Base-by-base conservation (phyloP, 2,888 invertebrate species). In the Dryomyza anilis region DNA sequence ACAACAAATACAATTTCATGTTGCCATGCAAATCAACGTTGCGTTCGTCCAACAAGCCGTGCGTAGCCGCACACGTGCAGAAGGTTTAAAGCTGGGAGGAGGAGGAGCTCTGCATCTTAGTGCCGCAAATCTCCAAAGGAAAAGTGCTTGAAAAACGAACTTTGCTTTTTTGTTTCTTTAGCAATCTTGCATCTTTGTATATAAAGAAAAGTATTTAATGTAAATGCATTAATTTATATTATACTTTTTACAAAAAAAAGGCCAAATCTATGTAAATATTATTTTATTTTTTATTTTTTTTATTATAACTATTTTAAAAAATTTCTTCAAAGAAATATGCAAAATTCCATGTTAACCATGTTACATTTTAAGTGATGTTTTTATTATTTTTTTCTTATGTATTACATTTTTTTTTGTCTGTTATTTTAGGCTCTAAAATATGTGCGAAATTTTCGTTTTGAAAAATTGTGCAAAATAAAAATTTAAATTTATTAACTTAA, bases 21-120 rank as follows among this genome's bases (percentile, higher is more conserved):
- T 78, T 83, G 78, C 83, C 83, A 79, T 83, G 83, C 71, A 79
- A 82, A 74, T 82, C 83, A 66, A 82, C 83, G 63, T 75, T 83
- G 72, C 81, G 81, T 69, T 73, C 79, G 52, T 64, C 71, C 16
- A 70, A 66, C 57, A n/a, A n/a, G n/a, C n/a, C n/a, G n/a, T n/a
- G n/a, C n/a, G n/a, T n/a, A n/a, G n/a, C n/a, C n/a, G n/a, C n/a
- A n/a, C n/a, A n/a, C 21, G 64, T 69, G 55, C 78, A 78, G 64
- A 72, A 74, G 43, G 77, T 78, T 58, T 77, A 69, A 63, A 36
- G 12, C 8, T 53, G 16, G n/a, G 25, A 25, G 16, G 33, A 30
- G 33, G 33, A 25, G 33, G 19, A 33, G 30, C 12, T 8, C 21
- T 55, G n/a, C 10, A 23, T 21, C 10, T 27, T 29, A 33, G 48